Evolutionary conservation across 2,113 vertebrate genomes (phyloP), one percentile per base, ranked within the genome.

Genomic region (Oxyura jamaicensis): DNA sequence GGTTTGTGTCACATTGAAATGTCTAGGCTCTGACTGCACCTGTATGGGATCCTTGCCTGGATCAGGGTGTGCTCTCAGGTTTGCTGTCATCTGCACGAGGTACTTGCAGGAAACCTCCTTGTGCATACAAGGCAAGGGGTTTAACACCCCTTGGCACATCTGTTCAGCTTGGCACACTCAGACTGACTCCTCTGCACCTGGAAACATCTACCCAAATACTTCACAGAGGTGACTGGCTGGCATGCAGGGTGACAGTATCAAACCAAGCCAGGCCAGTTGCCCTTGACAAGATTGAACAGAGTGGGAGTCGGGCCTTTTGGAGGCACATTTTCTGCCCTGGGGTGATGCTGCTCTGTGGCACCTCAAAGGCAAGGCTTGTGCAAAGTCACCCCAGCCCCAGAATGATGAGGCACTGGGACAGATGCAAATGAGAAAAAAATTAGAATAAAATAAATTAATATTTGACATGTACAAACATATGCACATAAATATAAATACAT

Each of bases 401-500:
- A 22, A 36, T 26, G 52, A 26, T 26, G 28, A 72, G 58, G 58
- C 13, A 4, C 76, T 3, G 91, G 95, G 76, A 94, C n/a, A 67
- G 90, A 91, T 92, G 88, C 77, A 89, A 96, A 96, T 83, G 44
- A 92, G 83, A 76, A 69, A 55, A 86, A 86, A 91, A 94, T 92
- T 79, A 95, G 88, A 95, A 96, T 91, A 86, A 89, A 96, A 95
- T 26, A 95, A 96, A 96, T 94, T 94, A 96, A 69, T 96, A 96
- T 94, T 93, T 96, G 96, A 95, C 21, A 6, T 6, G 1, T 92
- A 93, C 80, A 94, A 89, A 72, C 69, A 25, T 90, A 96, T 94
- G 93, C 93, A 96, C 93, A 96, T 96, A 96, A 95, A 96, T 96
- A 97, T 96, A 96, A 96, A 96, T 94, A 96, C 67, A 93, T 95